Evolutionary conservation across 2,113 vertebrate genomes (phyloP).

Genomic region (Pachyramphus minor): DNA sequence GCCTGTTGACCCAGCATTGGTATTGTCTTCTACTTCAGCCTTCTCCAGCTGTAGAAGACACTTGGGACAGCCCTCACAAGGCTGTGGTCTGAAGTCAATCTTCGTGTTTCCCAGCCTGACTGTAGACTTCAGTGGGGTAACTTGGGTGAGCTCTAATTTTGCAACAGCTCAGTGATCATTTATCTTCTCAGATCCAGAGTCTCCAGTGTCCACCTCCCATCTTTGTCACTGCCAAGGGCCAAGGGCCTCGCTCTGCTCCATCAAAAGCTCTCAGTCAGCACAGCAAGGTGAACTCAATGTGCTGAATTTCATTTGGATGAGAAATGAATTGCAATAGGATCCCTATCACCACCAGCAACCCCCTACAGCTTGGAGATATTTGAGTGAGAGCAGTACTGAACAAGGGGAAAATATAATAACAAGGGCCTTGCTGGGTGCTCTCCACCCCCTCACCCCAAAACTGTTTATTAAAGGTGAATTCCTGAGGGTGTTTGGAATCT

Average conservation of each 20-base stretch:
- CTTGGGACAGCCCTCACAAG: neutral
- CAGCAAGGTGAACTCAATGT: constrained; percentile 23
- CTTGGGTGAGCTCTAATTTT: neutral
- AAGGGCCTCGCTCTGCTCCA: neutral
- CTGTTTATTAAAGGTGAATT: constrained; percentile 40
- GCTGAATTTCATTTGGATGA: constrained; percentile 58
- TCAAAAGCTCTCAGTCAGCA: constrained; percentile 13
- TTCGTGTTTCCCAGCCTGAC: neutral
- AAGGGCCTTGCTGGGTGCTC: neutral
- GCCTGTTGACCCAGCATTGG: neutral
- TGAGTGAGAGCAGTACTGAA: neutral
- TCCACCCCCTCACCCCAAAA: neutral
- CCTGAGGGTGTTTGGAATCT: neutral
- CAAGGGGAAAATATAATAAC: neutral
- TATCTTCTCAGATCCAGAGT: neutral
- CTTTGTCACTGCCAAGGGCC: neutral
- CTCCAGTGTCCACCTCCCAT: neutral
- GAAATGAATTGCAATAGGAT: constrained; percentile 27
- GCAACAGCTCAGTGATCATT: neutral
- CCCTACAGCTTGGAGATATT: neutral
- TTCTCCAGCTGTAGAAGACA: neutral
- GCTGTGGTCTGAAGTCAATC: neutral
- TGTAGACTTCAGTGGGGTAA: neutral
- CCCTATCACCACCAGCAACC: neutral
- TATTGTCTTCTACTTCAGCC: neutral